phyloP scores from a whole-genome alignment of 2,888 invertebrate genomes.

The Dysmachus trigonus region DNA sequence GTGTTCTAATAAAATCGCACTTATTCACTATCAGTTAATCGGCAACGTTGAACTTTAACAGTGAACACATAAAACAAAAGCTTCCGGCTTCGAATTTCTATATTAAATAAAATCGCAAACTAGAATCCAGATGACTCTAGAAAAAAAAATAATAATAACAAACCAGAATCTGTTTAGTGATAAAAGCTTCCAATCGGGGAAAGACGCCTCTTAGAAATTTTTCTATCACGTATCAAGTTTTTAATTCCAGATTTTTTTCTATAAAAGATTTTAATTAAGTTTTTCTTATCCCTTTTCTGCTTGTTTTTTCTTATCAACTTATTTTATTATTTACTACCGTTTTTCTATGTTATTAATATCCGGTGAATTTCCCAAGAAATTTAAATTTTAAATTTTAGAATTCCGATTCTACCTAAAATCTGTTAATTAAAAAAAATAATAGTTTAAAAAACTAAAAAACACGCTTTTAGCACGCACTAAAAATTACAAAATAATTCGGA shows the following conservation, averaged over 20 bases:
- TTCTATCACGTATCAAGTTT: background rate
- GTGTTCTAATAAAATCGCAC: too few species aligned
- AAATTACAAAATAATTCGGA: too few species aligned
- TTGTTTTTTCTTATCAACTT: too few species aligned
- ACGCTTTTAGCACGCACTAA: too few species aligned
- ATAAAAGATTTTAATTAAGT: background rate
- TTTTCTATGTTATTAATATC: too few species aligned
- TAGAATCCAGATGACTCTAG: background rate
- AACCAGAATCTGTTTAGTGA: background rate
- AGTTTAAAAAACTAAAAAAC: too few species aligned
- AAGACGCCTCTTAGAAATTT: background rate
- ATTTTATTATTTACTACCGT: too few species aligned
- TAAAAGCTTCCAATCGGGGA: background rate
- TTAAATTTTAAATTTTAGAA: background rate
- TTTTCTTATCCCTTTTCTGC: background rate
- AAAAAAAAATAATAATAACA: background rate
- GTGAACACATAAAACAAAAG: background rate
- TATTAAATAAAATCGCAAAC: background rate
- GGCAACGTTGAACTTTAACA: too few species aligned
- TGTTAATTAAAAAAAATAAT: background rate
- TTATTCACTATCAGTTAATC: background rate
- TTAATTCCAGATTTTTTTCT: too few species aligned
- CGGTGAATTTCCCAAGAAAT: too few species aligned
- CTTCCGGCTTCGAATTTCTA: background rate
- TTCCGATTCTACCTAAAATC: background rate